Evolutionary conservation across 1,140 invertebrate species (phyloP).

Genomic region (Thaumatotibia leucotreta): DNA sequence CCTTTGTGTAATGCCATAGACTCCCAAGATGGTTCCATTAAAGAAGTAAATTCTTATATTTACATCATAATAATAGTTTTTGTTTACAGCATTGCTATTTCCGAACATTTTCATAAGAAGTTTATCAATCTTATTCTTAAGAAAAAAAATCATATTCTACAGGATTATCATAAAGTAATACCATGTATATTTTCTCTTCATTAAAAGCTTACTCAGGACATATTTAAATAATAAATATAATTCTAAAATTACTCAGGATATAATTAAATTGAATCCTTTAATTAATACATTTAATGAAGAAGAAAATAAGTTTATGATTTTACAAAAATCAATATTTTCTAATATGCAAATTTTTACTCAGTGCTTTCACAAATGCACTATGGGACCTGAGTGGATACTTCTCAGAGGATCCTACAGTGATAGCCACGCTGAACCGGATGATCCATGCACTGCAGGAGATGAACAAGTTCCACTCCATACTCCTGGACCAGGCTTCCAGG

Average conservation of each 20-base stretch:
- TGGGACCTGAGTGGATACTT: constrained; percentile 90
- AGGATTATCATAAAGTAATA: too few relatives aligned
- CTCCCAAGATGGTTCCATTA: not conserved
- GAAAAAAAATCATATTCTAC: too few relatives aligned
- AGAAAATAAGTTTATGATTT: not conserved
- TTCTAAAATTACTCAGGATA: too few relatives aligned
- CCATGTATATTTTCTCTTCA: too few relatives aligned
- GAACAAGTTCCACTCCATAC: constrained; percentile 93
- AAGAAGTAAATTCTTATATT: constrained; percentile 14
- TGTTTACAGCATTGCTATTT: not conserved
- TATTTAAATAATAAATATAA: too few relatives aligned
- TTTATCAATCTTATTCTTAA: not conserved
- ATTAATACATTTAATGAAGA: too few relatives aligned
- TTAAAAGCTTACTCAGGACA: too few relatives aligned
- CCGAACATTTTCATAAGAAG: not conserved
- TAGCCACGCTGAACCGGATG: constrained; percentile 83
- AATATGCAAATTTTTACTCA: too few relatives aligned
- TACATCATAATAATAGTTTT: constrained; percentile 1
- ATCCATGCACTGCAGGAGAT: constrained; percentile 90
- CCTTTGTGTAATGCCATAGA: constrained; percentile 16
- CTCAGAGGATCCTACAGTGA: constrained; percentile 82
- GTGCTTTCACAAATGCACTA: constrained; percentile 88
- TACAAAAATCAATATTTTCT: too few relatives aligned
- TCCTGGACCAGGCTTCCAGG: constrained; percentile 93
- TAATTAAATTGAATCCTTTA: too few relatives aligned